Evolutionary conservation across 2,113 vertebrate species (phyloP).

Genomic region (Notarius quadriscutis): DNA sequence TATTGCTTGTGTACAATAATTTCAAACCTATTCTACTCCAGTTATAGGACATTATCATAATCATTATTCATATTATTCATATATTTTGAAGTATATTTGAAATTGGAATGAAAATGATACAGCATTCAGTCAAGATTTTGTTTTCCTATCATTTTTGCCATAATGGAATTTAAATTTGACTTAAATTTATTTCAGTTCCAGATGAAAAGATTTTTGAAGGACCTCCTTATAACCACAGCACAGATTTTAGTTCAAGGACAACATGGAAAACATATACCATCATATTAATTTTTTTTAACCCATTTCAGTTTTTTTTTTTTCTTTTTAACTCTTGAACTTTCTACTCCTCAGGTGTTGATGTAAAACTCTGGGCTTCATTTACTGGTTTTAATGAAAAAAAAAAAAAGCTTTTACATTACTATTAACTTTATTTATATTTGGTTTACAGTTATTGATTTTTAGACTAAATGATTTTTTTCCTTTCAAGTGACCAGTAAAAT

Average conservation of each 20-base stretch:
- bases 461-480: too few species aligned
- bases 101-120: background rate
- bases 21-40: background rate
- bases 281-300: background rate
- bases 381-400: too few species aligned
- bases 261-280: background rate
- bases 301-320: background rate
- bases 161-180: background rate
- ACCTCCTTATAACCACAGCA: background rate
- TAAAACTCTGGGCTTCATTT: too few species aligned
- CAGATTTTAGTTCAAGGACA: background rate
- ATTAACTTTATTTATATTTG: too few species aligned
- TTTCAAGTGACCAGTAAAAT: too few species aligned
- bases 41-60: background rate
- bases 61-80: background rate
- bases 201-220: too few species aligned
- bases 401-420: too few species aligned
- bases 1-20: background rate
- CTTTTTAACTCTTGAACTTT: too few species aligned
- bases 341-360: too few species aligned
- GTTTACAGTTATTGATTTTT: too few species aligned
- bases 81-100: background rate
- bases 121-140: background rate
- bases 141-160: background rate
- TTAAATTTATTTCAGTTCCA: background rate